Percentiles rank a stretch among this genome's conserved stretches.
These are phyloP conservation scores for Drosophila ironensis DNA, from an alignment of 1,140 invertebrate genomes.

Conservation along the genomic window DNA sequence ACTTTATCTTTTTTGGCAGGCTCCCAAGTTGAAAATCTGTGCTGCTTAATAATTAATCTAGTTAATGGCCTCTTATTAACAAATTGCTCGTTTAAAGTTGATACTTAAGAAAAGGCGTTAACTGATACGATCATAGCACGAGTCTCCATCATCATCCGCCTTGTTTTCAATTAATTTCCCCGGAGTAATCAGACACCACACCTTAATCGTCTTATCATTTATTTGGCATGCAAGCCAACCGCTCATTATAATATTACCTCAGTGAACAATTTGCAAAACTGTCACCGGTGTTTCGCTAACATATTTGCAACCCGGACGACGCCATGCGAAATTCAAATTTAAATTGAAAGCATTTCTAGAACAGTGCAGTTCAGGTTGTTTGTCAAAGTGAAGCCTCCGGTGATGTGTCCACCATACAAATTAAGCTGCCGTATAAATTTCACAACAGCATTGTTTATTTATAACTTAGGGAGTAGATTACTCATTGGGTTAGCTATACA, in stretches of 20 bases:
- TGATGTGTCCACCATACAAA: slow-evolving; percentile 18
- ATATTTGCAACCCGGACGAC: slow-evolving; percentile 1
- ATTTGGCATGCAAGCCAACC: slow-evolving; percentile 27
- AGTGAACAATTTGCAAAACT: slow-evolving; percentile 22
- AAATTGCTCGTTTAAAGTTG: too few relatives aligned
- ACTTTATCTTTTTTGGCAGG: too few relatives aligned
- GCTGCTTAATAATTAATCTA: too few relatives aligned
- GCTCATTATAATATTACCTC: slow-evolving; percentile 24
- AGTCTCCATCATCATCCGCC: background rate
- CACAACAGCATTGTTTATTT: slow-evolving; percentile 7
- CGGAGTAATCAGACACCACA: slow-evolving; percentile 4
- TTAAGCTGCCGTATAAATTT: slow-evolving; percentile 15
- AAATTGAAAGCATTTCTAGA: slow-evolving; percentile 30
- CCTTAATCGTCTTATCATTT: slow-evolving; percentile 2
- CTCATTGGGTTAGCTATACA: background rate
- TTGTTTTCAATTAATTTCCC: slow-evolving; percentile 21
- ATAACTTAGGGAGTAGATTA: background rate
- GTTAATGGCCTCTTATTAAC: too few relatives aligned
- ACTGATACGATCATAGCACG: too few relatives aligned
- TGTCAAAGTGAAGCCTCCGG: slow-evolving; percentile 18
- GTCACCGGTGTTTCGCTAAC: slow-evolving; percentile 27
- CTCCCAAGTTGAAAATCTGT: too few relatives aligned
- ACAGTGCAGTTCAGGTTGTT: slow-evolving; percentile 8
- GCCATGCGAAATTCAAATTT: slow-evolving; percentile 28
- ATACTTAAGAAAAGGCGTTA: too few relatives aligned